Evolutionary conservation across 2,888 invertebrate genomes (phyloP).

Genomic region (Mythimna albipuncta): DNA sequence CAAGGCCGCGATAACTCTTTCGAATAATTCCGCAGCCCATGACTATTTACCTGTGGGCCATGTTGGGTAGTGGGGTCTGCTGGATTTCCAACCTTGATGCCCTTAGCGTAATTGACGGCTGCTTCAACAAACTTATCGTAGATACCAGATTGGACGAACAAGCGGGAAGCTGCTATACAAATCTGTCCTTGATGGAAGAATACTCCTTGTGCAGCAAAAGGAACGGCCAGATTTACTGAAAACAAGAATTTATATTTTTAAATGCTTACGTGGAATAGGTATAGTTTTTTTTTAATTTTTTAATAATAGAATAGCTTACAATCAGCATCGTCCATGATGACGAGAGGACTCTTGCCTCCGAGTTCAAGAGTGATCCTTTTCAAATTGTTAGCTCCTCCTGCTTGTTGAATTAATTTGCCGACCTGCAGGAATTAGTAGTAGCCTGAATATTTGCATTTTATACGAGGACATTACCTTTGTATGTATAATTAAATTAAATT

Average conservation of each 20-base stretch:
- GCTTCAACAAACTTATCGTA: constrained; percentile 95
- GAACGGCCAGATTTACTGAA: constrained; percentile 65
- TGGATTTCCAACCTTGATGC: constrained; percentile 94
- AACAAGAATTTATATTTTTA: not conserved
- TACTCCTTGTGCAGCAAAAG: constrained; percentile 62
- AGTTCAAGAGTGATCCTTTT: constrained; percentile 96
- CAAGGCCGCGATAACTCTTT: too few species aligned
- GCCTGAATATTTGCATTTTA: not conserved
- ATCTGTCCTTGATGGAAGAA: constrained; percentile 69
- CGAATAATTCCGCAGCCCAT: too few species aligned
- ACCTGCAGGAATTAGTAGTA: constrained; percentile 72
- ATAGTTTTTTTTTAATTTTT: not conserved
- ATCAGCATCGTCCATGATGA: constrained; percentile 95
- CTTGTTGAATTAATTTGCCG: constrained; percentile 91
- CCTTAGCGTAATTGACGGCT: constrained; percentile 91
- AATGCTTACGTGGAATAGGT: too few species aligned
- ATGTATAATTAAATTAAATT: not conserved
- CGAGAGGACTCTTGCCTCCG: constrained; percentile 96
- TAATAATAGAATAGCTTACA: constrained; percentile 87
- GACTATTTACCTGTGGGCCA: constrained; percentile 95
- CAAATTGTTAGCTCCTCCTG: constrained; percentile 94
- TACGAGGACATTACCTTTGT: not conserved
- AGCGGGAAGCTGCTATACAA: constrained; percentile 69
- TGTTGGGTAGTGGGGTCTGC: constrained; percentile 91
- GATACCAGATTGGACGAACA: constrained; percentile 84